These are phyloP conservation scores for Pteruthius melanotis DNA, from an alignment of 2,113 vertebrate genomes.

Conservation along the genomic window DNA sequence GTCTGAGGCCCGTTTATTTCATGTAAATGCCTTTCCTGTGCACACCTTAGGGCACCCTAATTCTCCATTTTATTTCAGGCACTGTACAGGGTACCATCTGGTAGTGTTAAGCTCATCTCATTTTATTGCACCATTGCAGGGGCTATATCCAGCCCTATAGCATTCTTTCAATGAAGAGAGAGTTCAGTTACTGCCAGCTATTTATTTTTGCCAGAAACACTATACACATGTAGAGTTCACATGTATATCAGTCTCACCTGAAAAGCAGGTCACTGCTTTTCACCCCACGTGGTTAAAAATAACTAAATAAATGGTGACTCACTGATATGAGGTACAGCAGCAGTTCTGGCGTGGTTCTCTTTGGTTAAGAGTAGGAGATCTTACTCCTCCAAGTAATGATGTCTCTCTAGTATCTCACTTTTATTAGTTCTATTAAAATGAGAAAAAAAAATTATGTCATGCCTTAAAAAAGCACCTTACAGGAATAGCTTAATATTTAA, in stretches of 20 bases:
- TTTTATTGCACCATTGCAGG: slow-evolving; percentile 73
- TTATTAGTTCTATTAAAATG: slow-evolving; percentile 75
- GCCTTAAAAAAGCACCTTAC: slow-evolving; percentile 64
- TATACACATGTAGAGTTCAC: slow-evolving; percentile 60
- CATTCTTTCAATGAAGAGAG: slow-evolving; percentile 62
- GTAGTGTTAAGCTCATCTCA: slow-evolving; percentile 82
- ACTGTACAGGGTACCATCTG: slow-evolving; percentile 97
- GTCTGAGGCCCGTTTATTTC: slow-evolving; percentile 97
- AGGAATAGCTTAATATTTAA: slow-evolving; percentile 69
- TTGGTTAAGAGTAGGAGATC: slow-evolving; percentile 44
- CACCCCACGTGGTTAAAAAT: slow-evolving; percentile 27
- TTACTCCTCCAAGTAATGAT: slow-evolving; percentile 60
- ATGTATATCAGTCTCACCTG: slow-evolving; percentile 39
- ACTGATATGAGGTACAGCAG: neutral
- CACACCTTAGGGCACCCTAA: slow-evolving; percentile 96
- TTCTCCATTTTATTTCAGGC: slow-evolving; percentile 97
- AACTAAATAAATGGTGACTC: neutral
- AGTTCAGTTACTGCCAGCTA: slow-evolving; percentile 67
- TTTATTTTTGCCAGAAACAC: slow-evolving; percentile 76
- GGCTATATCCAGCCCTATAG: slow-evolving; percentile 61
- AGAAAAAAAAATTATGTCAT: slow-evolving; percentile 61
- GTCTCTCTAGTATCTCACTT: slow-evolving; percentile 72
- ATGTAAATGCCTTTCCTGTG: slow-evolving; percentile 96
- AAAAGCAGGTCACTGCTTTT: slow-evolving; percentile 45
- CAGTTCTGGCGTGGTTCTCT: neutral